Evolutionary conservation across 1,140 invertebrate species (phyloP), one percentile per base, ranked within the genome.

Genomic region (Lepidurus packardi): DNA sequence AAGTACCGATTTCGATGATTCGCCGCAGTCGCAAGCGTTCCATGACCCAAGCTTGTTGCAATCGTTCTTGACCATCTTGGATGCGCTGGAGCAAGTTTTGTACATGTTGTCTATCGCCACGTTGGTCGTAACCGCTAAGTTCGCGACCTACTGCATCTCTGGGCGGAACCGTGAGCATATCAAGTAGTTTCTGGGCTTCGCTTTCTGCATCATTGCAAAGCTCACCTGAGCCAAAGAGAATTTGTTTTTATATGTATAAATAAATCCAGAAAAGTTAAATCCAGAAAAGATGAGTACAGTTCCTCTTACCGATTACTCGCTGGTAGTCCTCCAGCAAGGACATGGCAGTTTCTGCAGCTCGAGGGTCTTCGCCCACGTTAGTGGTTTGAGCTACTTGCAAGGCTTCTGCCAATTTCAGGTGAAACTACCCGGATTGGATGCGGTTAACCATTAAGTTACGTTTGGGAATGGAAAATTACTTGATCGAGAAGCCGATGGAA

Each of bases 71-170:
- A 83, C 78, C 83, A 78, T 77, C 82, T 79, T 80, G 77, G 89
- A 86, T 82, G 73, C 74, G 84, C 82, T 89, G 90, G 80, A 93
- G 84, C 79, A 91, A 89, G 80, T 91, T 90, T 77, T 89, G 87
- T 53, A 93, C 88, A 82, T 92, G 91, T 43, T 89, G 86, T 34
- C 92, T 92, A 81, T 93, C 91, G 81, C 88, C 87, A 42, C 87
- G 88, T 80, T 92, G 93, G 86, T 93, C 90, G 43, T 76, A 80
- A 8, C 92, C 88, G 16, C 87, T 85, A 81, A 93, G 87, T 83
- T 93, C 92, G 80, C 91, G 87, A 25, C 91, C 91, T 77, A 92
- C 85, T 0, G 92, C 91, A 84, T 93, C 92, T 85, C 93, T 93
- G 73, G 93, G 89, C 10, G 92, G 92, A 86, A 93, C 90, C 8